Percentiles rank a stretch among this genome's conserved stretches.
These are phyloP conservation scores for Actinopyga echinites DNA, from an alignment of 53 echinoderm and acorn worm species.

Conservation along the genomic window DNA sequence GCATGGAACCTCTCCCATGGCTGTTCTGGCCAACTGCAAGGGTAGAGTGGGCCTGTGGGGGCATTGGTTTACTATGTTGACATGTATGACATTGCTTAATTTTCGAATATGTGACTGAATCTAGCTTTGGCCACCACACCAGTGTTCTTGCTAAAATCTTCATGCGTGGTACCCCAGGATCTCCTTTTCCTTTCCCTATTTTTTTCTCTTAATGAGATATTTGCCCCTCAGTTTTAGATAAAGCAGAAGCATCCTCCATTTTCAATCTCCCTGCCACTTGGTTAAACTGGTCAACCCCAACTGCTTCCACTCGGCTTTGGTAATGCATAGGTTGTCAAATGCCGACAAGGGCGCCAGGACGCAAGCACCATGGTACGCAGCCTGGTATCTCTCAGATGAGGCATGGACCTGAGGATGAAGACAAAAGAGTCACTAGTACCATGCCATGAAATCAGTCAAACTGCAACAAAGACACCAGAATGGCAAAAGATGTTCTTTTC, in stretches of 20 bases:
- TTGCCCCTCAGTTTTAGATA: too few relatives aligned
- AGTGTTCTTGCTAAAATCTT: neutral
- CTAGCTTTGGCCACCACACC: constrained; percentile 32
- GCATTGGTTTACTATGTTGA: neutral
- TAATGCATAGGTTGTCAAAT: constrained; percentile 96
- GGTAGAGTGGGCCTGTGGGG: constrained; percentile 14
- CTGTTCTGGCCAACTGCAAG: constrained; percentile 29
- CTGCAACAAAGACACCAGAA: neutral
- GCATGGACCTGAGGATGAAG: constrained; percentile 74
- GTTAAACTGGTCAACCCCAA: constrained; percentile 88
- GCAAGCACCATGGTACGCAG: constrained; percentile 90
- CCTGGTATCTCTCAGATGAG: constrained; percentile 87
- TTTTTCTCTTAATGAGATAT: too few relatives aligned
- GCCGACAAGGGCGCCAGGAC: constrained; percentile 88
- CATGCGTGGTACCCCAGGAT: constrained; percentile 1
- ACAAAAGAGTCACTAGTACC: neutral
- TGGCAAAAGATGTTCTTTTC: neutral
- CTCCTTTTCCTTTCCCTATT: too few relatives aligned
- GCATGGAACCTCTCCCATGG: constrained; percentile 39
- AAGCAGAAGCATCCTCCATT: too few relatives aligned
- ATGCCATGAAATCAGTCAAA: neutral
- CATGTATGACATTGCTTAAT: neutral
- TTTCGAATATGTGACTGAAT: neutral
- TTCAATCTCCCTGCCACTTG: constrained; percentile 67
- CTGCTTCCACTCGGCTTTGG: constrained; percentile 93